phyloP scores from a whole-genome alignment of 2,113 vertebrate species.

The Nanorana parkeri region DNA sequence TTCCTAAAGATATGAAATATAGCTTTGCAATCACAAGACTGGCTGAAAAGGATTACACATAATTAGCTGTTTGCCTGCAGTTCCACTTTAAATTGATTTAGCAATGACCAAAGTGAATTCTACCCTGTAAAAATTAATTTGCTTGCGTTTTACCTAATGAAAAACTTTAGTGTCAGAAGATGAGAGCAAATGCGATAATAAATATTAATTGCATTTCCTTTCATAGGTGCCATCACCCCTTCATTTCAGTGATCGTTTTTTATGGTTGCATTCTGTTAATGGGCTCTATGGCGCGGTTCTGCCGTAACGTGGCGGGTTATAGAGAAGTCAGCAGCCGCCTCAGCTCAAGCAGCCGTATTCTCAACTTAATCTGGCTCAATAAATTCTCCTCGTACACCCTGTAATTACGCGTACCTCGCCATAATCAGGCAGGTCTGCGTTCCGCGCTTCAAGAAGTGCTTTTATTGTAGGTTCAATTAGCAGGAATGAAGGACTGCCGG shows the following conservation, averaged over 20 bases:
- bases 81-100: no score
- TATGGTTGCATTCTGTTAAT: background rate
- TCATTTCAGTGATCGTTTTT: background rate
- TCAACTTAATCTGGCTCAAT: background rate
- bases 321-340: background rate
- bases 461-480: slow-evolving; percentile 45
- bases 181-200: background rate
- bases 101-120: background rate
- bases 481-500: rapidly evolving
- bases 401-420: background rate
- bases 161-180: background rate
- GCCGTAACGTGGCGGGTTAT: background rate
- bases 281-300: background rate
- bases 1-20: no score
- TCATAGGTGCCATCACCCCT: background rate
- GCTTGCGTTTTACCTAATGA: background rate
- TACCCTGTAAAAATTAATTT: background rate
- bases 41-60: no score
- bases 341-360: background rate
- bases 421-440: background rate
- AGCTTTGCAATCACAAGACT: no score
- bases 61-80: background rate
- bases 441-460: rapidly evolving
- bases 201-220: background rate
- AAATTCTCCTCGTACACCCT: background rate